phyloP scores from a whole-genome alignment of 2,113 vertebrate genomes.

The Taurulus bubalis region DNA sequence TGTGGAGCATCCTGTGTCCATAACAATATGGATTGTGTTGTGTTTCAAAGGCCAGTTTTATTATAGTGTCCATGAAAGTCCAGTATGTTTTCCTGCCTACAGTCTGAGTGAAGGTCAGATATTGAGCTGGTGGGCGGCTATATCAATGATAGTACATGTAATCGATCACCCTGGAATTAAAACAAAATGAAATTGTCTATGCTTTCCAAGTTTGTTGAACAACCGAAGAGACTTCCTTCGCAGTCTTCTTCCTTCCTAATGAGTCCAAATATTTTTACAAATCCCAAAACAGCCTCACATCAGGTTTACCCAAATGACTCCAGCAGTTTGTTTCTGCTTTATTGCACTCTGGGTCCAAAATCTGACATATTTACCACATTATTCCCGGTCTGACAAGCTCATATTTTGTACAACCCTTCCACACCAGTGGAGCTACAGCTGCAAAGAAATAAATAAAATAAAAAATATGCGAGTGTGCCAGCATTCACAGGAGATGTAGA shows the following conservation, averaged over 20 bases:
- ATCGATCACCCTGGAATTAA: neutral
- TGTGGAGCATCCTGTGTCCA: neutral
- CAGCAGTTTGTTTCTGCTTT: neutral
- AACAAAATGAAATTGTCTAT: neutral
- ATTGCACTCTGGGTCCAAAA: neutral
- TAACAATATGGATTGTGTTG: neutral
- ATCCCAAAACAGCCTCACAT: neutral
- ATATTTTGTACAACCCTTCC: neutral
- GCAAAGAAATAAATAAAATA: too few relatives aligned
- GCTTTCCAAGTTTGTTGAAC: neutral
- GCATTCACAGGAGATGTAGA: neutral
- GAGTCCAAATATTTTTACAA: neutral
- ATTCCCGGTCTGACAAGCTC: neutral
- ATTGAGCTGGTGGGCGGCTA: constrained; percentile 9
- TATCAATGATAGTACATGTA: neutral
- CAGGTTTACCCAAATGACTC: neutral
- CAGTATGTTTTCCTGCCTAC: constrained; percentile 3
- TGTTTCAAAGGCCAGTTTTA: constrained; percentile 1
- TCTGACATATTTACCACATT: constrained; percentile 12
- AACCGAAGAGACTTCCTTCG: neutral
- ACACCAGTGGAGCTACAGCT: neutral
- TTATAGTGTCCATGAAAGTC: neutral
- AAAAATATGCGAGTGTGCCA: neutral
- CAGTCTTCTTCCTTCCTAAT: neutral
- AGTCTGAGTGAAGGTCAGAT: constrained; percentile 18